Evolutionary conservation across 64 coral and sea anemone genomes (phyloP).

Genomic region (Montipora cactus): DNA sequence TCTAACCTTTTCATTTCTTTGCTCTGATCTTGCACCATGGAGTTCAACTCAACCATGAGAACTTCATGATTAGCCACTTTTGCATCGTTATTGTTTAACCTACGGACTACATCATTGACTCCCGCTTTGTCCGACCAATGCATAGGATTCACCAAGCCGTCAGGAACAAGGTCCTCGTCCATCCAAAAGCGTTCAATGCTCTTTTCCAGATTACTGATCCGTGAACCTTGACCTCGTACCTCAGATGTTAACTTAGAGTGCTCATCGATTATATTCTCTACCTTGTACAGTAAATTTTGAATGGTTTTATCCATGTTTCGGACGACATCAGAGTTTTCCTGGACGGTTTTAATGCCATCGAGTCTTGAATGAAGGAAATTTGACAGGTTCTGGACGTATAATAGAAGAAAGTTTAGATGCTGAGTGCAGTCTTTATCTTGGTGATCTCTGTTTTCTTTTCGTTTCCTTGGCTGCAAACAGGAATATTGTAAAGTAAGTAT

Average conservation of each 20-base stretch:
- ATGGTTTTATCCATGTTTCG: background rate
- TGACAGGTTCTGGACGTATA: background rate
- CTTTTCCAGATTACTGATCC: slow-evolving; percentile 2
- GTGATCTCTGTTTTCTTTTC: slow-evolving; percentile 8
- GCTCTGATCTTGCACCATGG: slow-evolving; percentile 4
- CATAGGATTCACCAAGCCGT: background rate
- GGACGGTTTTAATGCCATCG: background rate
- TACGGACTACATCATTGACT: background rate
- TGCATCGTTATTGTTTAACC: slow-evolving; percentile 38
- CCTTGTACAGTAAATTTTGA: background rate
- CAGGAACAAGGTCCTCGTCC: background rate
- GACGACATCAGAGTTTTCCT: background rate
- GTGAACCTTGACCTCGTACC: background rate
- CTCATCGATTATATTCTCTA: background rate
- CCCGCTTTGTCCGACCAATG: background rate
- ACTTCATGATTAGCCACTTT: slow-evolving; percentile 52
- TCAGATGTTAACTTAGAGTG: background rate
- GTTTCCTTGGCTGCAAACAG: slow-evolving; percentile 5
- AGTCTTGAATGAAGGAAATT: background rate
- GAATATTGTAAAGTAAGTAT: too few species aligned
- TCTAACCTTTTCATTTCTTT: background rate
- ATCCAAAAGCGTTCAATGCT: slow-evolving; percentile 13
- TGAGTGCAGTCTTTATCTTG: background rate
- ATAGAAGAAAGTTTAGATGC: background rate
- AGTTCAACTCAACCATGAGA: slow-evolving; percentile 46